phyloP scores from a whole-genome alignment of 2,888 invertebrate genomes.

The Tineola bisselliella region DNA sequence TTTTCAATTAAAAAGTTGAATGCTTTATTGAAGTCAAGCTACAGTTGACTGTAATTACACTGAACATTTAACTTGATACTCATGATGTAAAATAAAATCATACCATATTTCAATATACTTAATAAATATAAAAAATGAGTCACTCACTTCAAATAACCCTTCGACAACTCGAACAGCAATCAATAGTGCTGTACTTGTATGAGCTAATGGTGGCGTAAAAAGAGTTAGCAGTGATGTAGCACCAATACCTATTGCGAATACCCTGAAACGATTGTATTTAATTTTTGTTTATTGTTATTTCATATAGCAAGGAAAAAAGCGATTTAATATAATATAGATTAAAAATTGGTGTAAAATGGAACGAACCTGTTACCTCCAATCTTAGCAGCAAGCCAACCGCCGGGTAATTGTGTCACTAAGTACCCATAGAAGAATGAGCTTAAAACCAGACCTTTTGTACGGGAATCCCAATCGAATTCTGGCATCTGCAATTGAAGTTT shows the following conservation, averaged over 20 bases:
- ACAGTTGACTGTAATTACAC: no score
- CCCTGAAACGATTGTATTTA: constrained; percentile 51
- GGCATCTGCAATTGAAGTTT: constrained; percentile 55
- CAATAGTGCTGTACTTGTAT: constrained; percentile 74
- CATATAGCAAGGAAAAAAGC: no score
- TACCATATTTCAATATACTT: no score
- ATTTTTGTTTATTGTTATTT: no score
- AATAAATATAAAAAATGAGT: no score
- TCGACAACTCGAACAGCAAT: constrained; percentile 79
- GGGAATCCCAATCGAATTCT: constrained; percentile 84
- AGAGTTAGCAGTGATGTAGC: constrained; percentile 82
- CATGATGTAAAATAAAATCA: no score
- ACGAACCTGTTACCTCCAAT: constrained; percentile 84
- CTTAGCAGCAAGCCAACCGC: constrained; percentile 84
- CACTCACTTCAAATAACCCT: constrained; percentile 80
- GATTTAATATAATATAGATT: not conserved
- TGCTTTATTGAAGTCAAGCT: no score
- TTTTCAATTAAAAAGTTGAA: no score
- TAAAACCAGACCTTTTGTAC: constrained; percentile 79
- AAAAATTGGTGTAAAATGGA: constrained; percentile 26
- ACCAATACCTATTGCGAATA: constrained; percentile 81
- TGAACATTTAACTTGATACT: no score
- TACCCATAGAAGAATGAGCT: constrained; percentile 93
- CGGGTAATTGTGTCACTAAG: constrained; percentile 82
- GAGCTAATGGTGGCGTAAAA: constrained; percentile 81